Base-by-base conservation (phyloP, 2,113 vertebrate species). In the Camelus bactrianus region DNA sequence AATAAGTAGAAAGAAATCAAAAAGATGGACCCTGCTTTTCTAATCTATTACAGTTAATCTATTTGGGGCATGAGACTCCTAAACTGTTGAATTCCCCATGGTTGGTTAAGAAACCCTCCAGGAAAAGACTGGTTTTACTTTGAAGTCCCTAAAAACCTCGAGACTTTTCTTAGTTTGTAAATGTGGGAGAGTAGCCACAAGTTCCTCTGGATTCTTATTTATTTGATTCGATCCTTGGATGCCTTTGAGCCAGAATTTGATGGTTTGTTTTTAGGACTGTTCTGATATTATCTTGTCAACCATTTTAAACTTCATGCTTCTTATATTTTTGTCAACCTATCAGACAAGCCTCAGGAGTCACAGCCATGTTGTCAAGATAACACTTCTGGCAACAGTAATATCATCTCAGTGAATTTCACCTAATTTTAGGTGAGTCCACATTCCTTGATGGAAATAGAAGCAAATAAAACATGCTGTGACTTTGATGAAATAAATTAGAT, bases 311-410 rank as follows among this genome's bases (percentile, higher is more conserved):
- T 69, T 62, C 28, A 16, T 1, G 3, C 12, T 92, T 42, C 60
- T 62, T n/a, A 42, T 0, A 28, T 14, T 22, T 72, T 91, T 80
- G 30, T 46, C 17, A 72, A 54, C 30, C 62, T 62, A 9, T 84
- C 15, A 60, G 16, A 30, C 0, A 6, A 79, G 30, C n/a, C 6
- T n/a, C 16, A 65, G 80, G 38, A 52, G 9, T 84, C 52, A 64
- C 2, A 35, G n/a, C 1, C n/a, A 16, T 24, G 10, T 60, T 30
- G 28, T 48, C 54, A 82, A 42, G 38, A 69, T 24, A 32, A 4
- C 0, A 0, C n/a, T 60, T 67, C 62, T 12, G 2, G 65, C 16
- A 38, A 82, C 1, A 13, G 80, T 6, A 28, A 65, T 4, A 14
- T 11, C 35, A 69, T 62, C 30, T 69, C 62, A 42, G 17, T 58